Base-by-base conservation (phyloP, 2,888 invertebrate genomes). In the Agrochola litura region DNA sequence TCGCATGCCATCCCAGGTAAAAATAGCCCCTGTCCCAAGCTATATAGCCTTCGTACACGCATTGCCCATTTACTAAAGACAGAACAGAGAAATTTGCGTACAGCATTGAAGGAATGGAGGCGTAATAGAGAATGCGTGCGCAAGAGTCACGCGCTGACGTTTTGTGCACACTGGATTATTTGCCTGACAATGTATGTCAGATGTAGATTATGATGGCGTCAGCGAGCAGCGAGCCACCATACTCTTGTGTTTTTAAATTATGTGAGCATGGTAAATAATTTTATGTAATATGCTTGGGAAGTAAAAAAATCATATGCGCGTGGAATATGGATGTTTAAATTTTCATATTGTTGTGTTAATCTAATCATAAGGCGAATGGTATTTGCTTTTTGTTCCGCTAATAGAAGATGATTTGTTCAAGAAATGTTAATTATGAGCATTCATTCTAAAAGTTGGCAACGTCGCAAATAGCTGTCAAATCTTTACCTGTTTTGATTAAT, bases 1-100 rank as follows among this genome's bases (percentile, higher is more conserved):
- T 86, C 87, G 90, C 93, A 92, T 92, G 91, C 92, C 93, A 88
- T 85, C 89, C 90, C 83, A 87, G 85, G 91, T 90, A 91, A 91
- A 92, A 92, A 92, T 92, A 92, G 88, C 86, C 77, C 80, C 82
- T 72, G 70, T 74, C 64, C 58, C 73, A 66, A 86, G 80, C 65
- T 74, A 73, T 81, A 88, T 80, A 77, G 84, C 81, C 79, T 78
- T 68, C 41, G 73, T 68, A 81, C 83, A 82, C 78, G 88, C 86
- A 84, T 82, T 69, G 69, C 75, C 83, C 78, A 85, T 89, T 89
- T 83, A 79, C 86, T 77, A 52, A 56, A 82, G n/a, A n/a, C n/a
- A n/a, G 70, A 83, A 82, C 68, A 74, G 76, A 79, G 83, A 80
- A 81, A 89, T 88, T 88, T 88, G 83, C 89, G 81, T 84, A 82